Base-by-base conservation (phyloP, 23 tunicate genomes). In the Aplidium turbinatum region DNA sequence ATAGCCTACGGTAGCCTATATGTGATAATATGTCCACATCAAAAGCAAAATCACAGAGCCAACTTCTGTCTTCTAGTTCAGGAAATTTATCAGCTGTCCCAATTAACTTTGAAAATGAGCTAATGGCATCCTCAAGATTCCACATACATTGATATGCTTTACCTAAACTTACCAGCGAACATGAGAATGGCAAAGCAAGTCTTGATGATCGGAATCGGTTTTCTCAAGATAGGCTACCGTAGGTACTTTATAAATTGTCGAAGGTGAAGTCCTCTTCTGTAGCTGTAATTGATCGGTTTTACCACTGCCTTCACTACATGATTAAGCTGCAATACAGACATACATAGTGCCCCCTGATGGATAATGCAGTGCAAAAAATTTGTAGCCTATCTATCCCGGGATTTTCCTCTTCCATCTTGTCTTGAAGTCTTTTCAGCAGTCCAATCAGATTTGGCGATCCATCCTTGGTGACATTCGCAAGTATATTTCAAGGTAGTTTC, bases 231-330 rank as follows among this genome's bases (percentile, higher is more conserved):
- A n/a, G n/a, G n/a, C n/a, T n/a, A n/a, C n/a, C n/a, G n/a, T n/a
- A n/a, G n/a, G n/a, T n/a, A 66, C 73, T 36, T 66, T 16, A 66
- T 66, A 66, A 66, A 66, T 23, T 66, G 73, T 19, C 73, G 52
- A 39, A 35, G 73, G 73, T 66, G 73, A 66, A 38, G 73, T 66
- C 52, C 73, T 66, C 73, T 66, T 52, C 73, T 52, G 36, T 66
- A 35, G 18, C 36, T 66, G 73, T 38, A 66, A 52, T 36, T 66
- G 73, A 66, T 66, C 73, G 22, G 73, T 66, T 66, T 66, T 66
- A 66, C 73, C 73, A 66, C 73, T 66, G 73, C 52, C 52, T 66
- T 66, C 73, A 66, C 51, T 66, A 66, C 73, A 66, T 66, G 73
- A 66, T 66, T 66, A 22, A 66, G 73, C 73, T 66, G 52, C 52